phyloP scores from a whole-genome alignment of 1,140 invertebrate species.

The Neotoxoptera formosana region DNA sequence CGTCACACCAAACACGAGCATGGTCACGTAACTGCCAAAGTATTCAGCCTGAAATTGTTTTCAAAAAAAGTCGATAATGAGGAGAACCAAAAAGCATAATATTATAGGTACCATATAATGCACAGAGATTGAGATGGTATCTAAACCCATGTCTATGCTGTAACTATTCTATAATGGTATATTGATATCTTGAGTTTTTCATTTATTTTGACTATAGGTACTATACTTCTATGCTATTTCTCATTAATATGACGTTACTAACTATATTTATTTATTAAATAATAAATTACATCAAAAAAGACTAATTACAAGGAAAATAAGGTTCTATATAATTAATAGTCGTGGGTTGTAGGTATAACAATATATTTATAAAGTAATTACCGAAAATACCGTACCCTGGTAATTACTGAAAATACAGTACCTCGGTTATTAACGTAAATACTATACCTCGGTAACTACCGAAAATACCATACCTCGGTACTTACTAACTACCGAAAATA shows the following conservation, averaged over 20 bases:
- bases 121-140: neutral
- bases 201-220: neutral
- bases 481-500: too few species aligned
- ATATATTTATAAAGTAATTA: too few species aligned
- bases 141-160: neutral
- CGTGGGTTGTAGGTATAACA: too few species aligned
- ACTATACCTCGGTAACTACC: too few species aligned
- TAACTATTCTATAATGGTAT: neutral
- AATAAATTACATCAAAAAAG: too few species aligned
- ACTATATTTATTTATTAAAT: too few species aligned
- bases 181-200: neutral
- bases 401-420: too few species aligned
- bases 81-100: neutral
- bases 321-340: too few species aligned
- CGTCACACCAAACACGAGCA: conserved; percentile 73
- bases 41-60: neutral
- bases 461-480: too few species aligned
- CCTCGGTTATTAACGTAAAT: too few species aligned
- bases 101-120: neutral
- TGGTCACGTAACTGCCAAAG: conserved; percentile 61
- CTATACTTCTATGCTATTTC: neutral
- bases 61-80: neutral
- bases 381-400: too few species aligned
- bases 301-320: too few species aligned
- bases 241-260: neutral